phyloP scores from a whole-genome alignment of 2,888 invertebrate genomes.

The Andrena trimmerana region DNA sequence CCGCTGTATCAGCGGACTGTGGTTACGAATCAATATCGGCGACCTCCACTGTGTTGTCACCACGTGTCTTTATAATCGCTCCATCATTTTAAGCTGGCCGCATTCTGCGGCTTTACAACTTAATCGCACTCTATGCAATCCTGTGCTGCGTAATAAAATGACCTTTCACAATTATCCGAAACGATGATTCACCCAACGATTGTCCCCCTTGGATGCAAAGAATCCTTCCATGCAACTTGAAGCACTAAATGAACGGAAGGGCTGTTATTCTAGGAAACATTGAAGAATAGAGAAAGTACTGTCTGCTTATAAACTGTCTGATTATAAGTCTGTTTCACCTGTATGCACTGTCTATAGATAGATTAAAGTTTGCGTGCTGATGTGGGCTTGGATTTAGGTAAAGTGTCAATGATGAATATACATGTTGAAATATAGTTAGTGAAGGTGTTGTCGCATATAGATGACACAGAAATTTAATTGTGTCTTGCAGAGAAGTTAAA shows the following conservation, averaged over 20 bases:
- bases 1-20: conserved; percentile 48
- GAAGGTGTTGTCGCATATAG: not conserved
- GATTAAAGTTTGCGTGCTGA: not conserved
- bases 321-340: too few species aligned
- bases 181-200: not conserved
- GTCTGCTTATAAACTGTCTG: too few species aligned
- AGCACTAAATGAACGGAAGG: too few species aligned
- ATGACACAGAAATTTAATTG: not conserved
- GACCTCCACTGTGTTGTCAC: conserved; percentile 60
- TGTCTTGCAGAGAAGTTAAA: not conserved
- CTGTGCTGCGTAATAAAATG: conserved; percentile 1
- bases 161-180: conserved; percentile 20
- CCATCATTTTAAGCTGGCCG: conserved; percentile 60
- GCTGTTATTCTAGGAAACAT: not conserved
- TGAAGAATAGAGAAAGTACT: not conserved
- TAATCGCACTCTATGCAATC: conserved; percentile 24
- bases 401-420: not conserved
- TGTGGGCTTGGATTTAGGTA: not conserved
- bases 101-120: conserved; percentile 53
- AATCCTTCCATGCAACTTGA: not conserved
- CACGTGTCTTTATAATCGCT: conserved; percentile 44
- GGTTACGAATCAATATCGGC: conserved; percentile 66
- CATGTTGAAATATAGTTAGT: not conserved
- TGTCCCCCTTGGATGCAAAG: not conserved
- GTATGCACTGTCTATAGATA: not conserved